phyloP scores from a whole-genome alignment of 2,888 invertebrate species.

The Monopis laevigella region DNA sequence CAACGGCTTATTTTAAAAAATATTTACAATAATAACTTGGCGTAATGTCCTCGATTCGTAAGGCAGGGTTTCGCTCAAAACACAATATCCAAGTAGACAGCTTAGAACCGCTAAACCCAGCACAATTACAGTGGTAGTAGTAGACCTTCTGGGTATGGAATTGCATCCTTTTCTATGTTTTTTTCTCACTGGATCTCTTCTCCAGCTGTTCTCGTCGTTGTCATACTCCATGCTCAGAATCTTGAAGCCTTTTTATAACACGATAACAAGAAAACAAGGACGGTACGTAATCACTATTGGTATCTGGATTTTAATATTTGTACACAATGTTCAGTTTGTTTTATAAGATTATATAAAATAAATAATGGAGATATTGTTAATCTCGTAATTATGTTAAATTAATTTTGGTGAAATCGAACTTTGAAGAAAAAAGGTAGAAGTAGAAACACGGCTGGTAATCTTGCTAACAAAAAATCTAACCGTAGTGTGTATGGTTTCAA shows the following conservation, averaged over 20 bases:
- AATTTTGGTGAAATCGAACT: too few relatives aligned
- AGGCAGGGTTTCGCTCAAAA: constrained; percentile 52
- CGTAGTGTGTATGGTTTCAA: too few relatives aligned
- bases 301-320: too few relatives aligned
- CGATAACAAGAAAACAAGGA: neutral
- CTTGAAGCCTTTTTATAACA: neutral
- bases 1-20: neutral
- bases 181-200: constrained; percentile 37
- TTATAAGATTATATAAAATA: too few relatives aligned
- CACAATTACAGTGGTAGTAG: constrained; percentile 47
- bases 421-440: too few relatives aligned
- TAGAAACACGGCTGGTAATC: too few relatives aligned
- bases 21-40: constrained; percentile 49
- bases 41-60: constrained; percentile 56
- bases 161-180: constrained; percentile 31
- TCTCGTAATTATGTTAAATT: too few relatives aligned
- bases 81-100: constrained; percentile 58
- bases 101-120: constrained; percentile 54
- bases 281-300: too few relatives aligned
- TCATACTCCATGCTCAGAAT: constrained; percentile 42
- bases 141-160: constrained; percentile 42
- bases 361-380: too few relatives aligned
- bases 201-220: constrained; percentile 52
- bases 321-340: too few relatives aligned
- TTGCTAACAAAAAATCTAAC: too few relatives aligned